Base-by-base conservation (phyloP, 2,888 invertebrate species). In the Oscheius sp. region DNA sequence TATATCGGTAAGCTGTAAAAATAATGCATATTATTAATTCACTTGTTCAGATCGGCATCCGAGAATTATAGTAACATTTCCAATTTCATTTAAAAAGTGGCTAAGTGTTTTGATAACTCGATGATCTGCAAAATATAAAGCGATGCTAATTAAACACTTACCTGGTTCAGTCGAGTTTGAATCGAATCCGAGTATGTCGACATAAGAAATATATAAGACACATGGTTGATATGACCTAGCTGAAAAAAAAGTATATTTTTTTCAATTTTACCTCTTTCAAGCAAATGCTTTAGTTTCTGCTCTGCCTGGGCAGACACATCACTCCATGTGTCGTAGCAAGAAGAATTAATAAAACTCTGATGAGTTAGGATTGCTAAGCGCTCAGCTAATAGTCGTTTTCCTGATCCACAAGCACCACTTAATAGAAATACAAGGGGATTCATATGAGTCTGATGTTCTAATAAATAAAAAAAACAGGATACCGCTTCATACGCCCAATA, bases 321-420 rank as follows among this genome's bases (percentile, higher is more conserved):
- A 33, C 72, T 75, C 72, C 79, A 79, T 20, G 78, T 68, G 17
- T 81, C 78, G 54, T 75, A 78, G 28, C 73, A 77, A 49, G 78
- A 72, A 6, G 78, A 64, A 65, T 71, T 70, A 17, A 76, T 30
- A 6, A 80, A 61, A 45, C 73, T 78, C 8, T 73, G 47, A 65
- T 81, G 71, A 9, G 71, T 73, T 12, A 28, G 6, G 1, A 67
- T 65, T 26, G 80, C 72, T 2, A 80, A 64, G 9, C 66, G 44
- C 26, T 75, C 66, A 8, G 66, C 32, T 5, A 71, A 20, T 24
- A 79, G 71, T 14, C 73, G 70, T 57, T 74, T 76, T 17, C 81
- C 79, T 14, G 62, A 68, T 1, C 80, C 79, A 32, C 74, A 56
- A n/a, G 72, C 51, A 1, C 80, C 79, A 8, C 69, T 59, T 28